phyloP scores from a whole-genome alignment of 1,140 invertebrate species.

The Dreissena rostriformis region DNA sequence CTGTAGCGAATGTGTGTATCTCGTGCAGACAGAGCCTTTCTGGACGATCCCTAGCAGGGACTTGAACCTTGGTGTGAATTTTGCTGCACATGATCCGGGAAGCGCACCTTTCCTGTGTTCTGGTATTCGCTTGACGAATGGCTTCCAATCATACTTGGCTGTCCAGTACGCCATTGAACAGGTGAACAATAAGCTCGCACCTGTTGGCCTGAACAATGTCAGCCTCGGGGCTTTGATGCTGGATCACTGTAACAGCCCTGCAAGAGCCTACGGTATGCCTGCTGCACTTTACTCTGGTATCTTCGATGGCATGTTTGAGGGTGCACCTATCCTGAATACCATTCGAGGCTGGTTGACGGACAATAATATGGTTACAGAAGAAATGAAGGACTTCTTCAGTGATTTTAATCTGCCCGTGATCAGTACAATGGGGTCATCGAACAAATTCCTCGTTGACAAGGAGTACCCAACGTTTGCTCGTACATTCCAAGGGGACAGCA shows the following conservation, averaged over 20 bases:
- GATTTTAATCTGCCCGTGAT: slow-evolving; percentile 70
- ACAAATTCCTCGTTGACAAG: slow-evolving; percentile 87
- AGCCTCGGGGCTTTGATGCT: slow-evolving; percentile 68
- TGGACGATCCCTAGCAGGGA: slow-evolving; percentile 63
- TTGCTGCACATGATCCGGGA: slow-evolving; percentile 65
- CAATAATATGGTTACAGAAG: slow-evolving; percentile 62
- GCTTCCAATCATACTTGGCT: slow-evolving; percentile 87
- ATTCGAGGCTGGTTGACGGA: slow-evolving; percentile 74
- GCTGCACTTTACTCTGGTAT: slow-evolving; percentile 71
- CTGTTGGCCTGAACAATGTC: slow-evolving; percentile 68
- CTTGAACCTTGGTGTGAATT: slow-evolving; percentile 70
- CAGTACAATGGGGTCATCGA: slow-evolving; percentile 83
- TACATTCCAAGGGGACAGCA: slow-evolving; percentile 90
- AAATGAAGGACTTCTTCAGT: slow-evolving; percentile 66
- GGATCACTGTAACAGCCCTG: slow-evolving; percentile 73
- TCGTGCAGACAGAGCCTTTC: slow-evolving; percentile 54
- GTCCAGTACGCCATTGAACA: slow-evolving; percentile 90
- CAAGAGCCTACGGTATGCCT: slow-evolving; percentile 64
- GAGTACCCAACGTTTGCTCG: slow-evolving; percentile 89
- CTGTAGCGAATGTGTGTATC: slow-evolving; percentile 70
- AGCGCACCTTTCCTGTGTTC: slow-evolving; percentile 67
- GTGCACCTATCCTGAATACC: slow-evolving; percentile 43
- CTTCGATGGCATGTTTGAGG: slow-evolving; percentile 37
- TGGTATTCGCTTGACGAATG: slow-evolving; percentile 80
- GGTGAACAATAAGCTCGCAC: slow-evolving; percentile 84